Conservation (phyloP, 2,888 invertebrate genomes). For the Lasioglossum lativentre region DNA sequence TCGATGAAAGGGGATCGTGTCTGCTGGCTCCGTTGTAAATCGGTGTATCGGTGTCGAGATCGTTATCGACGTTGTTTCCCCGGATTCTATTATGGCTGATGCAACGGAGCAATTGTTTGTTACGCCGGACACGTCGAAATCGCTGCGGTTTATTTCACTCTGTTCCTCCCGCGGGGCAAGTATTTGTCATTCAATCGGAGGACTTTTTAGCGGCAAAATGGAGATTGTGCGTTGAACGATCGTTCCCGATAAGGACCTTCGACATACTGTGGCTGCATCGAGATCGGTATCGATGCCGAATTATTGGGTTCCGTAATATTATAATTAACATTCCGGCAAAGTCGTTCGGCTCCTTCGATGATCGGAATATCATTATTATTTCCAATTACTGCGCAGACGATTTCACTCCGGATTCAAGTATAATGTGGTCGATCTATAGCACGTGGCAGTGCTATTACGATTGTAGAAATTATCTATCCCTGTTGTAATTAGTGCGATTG, state of each 20-base stretch:
- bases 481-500: not conserved
- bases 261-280: not conserved
- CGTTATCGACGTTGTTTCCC: constrained; percentile 44
- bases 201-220: not conserved
- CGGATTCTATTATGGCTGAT: constrained; percentile 51
- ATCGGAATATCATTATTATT: constrained; percentile 5
- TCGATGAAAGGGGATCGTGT: constrained; percentile 36
- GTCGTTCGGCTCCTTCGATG: not conserved
- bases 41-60: constrained; percentile 53
- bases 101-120: constrained; percentile 53
- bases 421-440: not conserved
- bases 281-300: not conserved
- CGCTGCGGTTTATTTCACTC: not conserved
- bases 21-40: constrained; percentile 42
- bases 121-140: constrained; percentile 43
- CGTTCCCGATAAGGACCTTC: not conserved
- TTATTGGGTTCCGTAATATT: constrained; percentile 1
- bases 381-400: not conserved
- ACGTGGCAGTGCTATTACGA: not conserved
- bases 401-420: not conserved
- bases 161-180: not conserved
- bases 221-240: constrained; percentile 3
- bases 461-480: not conserved
- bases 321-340: not conserved
- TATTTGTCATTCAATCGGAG: not conserved